Percentiles rank a stretch among this genome's conserved stretches.
phyloP scores from a whole-genome alignment of 2,888 invertebrate species.

The Cataglyphis livida region DNA sequence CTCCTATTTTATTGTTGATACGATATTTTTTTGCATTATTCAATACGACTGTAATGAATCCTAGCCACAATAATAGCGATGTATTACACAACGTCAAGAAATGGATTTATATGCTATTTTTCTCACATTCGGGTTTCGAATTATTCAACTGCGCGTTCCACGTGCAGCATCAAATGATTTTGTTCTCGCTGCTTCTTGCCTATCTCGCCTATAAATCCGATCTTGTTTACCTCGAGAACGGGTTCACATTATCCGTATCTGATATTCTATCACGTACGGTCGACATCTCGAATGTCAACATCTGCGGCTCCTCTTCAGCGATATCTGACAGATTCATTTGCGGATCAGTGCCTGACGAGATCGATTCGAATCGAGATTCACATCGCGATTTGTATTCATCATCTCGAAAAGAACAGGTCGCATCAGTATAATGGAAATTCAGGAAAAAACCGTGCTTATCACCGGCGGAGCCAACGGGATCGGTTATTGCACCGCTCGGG shows the following conservation, averaged over 20 bases:
- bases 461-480: slow-evolving; percentile 88
- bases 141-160: neutral
- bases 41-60: neutral
- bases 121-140: neutral
- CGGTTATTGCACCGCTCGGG: slow-evolving; percentile 86
- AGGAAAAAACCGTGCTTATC: slow-evolving; percentile 77
- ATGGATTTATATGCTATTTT: slow-evolving; percentile 5
- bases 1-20: neutral
- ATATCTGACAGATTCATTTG: neutral
- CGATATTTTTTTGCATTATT: neutral
- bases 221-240: slow-evolving; percentile 46
- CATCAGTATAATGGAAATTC: slow-evolving; percentile 65
- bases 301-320: neutral
- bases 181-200: neutral
- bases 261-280: slow-evolving; percentile 67
- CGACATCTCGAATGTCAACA: slow-evolving; percentile 68
- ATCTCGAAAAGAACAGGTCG: neutral
- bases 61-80: neutral
- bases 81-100: neutral
- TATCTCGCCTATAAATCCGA: slow-evolving; percentile 47
- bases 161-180: neutral
- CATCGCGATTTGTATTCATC: neutral
- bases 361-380: neutral
- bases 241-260: slow-evolving; percentile 26
- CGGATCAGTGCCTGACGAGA: neutral